Base-by-base conservation (phyloP, 2,888 invertebrate genomes). In the Gymnocheta viridis region DNA sequence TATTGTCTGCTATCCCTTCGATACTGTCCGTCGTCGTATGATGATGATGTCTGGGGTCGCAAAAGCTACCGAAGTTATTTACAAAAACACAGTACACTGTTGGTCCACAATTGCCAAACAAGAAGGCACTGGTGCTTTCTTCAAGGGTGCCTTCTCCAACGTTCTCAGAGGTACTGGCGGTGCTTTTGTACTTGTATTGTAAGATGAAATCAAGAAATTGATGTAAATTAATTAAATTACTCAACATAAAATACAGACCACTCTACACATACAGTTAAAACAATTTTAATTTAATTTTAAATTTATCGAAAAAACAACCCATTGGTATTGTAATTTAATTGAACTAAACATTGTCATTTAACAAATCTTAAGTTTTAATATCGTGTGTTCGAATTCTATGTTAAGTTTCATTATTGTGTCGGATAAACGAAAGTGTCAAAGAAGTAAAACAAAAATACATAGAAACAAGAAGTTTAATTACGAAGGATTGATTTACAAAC, bases 41-140 rank as follows among this genome's bases (percentile, higher is more conserved):
- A 99, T 99, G 98, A 99, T 99, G 98, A 98, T 98, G 93, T 98
- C 98, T 88, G n/a, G n/a, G 98, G 98, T 78, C 95, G 96, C 87
- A n/a, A 95, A 95, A 89, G 95, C 95, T 93, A 92, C 93, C 74
- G 97, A 97, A 76, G 94, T 97, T 87, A 93, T 97, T 88, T 98
- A 98, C 95, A 98, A 96, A 94, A 96, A 94, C 93, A 98, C 98
- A 70, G 89, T 97, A 85, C 97, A 99, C 93, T 98, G 98, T 94
- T 97, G 98, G 96, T 89, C 93, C 76, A 96, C 96, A 92, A 97
- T 98, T 91, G 93, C 95, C 92, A 95, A 95, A 92, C 93, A 94
- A 72, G 98, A 99, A 93, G 99, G 98, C 72, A 77, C 91, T 3
- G 91, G 92, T 82, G 98, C 98, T 89, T 97, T 99, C 95, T 98